Conservation (phyloP, 2,797 vertebrate species). For the Galagoides demidoff region DNA sequence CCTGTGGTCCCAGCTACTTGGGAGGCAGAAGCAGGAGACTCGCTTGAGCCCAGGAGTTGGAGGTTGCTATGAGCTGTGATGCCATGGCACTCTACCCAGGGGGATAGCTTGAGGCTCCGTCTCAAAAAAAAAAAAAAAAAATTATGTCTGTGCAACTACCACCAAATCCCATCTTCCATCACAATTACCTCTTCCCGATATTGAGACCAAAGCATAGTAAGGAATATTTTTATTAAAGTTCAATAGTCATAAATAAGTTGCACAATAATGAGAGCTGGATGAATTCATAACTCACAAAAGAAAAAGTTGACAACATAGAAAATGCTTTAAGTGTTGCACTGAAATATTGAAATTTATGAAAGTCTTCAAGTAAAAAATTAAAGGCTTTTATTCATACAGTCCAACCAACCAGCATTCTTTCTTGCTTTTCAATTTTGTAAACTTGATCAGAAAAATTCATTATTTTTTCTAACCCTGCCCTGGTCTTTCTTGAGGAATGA, state of each 20-base stretch:
- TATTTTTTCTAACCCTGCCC: neutral
- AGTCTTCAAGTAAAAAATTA: slow-evolving; percentile 59
- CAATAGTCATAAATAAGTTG: slow-evolving; percentile 52
- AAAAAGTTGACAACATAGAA: slow-evolving; percentile 43
- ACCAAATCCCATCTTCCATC: neutral
- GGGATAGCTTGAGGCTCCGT: too few species aligned
- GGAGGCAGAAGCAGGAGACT: too few species aligned
- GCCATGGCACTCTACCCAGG: too few species aligned
- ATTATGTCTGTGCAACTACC: neutral
- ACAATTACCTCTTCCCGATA: neutral
- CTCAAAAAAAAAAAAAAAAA: too few species aligned
- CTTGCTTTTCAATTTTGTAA: slow-evolving; percentile 45
- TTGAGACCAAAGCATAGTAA: slow-evolving; percentile 61
- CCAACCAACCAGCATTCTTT: neutral
- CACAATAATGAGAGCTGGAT: slow-evolving; percentile 47
- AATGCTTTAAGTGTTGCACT: slow-evolving; percentile 23
- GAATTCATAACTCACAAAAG: slow-evolving; percentile 58
- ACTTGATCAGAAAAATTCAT: slow-evolving; percentile 49
- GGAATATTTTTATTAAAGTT: slow-evolving; percentile 74
- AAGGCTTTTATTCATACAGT: slow-evolving; percentile 55
- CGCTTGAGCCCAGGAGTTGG: too few species aligned
- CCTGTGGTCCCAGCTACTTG: too few species aligned
- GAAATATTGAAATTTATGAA: slow-evolving; percentile 54
- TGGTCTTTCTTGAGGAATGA: slow-evolving; percentile 52
- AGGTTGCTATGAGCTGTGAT: too few species aligned